Evolutionary conservation across 2,113 vertebrate genomes (phyloP), one percentile per base, ranked within the genome.

Genomic region (Zapornia atra): DNA sequence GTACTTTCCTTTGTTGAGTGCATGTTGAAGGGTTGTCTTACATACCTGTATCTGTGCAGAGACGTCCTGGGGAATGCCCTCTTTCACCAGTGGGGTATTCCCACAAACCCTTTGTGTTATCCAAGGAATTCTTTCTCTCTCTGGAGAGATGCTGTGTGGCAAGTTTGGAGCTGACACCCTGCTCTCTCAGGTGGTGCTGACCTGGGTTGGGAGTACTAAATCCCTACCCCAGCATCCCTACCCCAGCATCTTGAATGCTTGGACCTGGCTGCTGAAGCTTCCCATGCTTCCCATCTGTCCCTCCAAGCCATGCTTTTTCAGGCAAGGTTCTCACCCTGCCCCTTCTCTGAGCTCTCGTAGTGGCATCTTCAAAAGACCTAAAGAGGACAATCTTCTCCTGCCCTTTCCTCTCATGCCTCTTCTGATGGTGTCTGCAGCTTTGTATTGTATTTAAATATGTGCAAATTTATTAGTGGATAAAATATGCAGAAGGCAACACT

Each of bases 371-470:
- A 7, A 4, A 7, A n/a, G 65, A 4, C 48, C 21, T 42, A 33
- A 57, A 77, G 56, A 14, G 11, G 11, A 61, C 14, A 68, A 31
- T 7, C 46, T 84, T 17, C 28, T 36, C 15, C 56, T 57, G 31
- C 11, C 15, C 33, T 88, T 83, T 60, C 28, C 26, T 59, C 24
- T 71, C n/a, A 5, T 44, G 22, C 36, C 15, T 81, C 64, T 83
- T 90, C 50, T 77, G 50, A 34, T 48, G 9, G 28, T 60, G 38
- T 54, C 85, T 42, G 56, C 16, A 28, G 79, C 56, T 81, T 75
- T 76, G 40, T 63, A 12, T 75, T 96, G 71, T 90, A 65, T 91
- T 96, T 89, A 75, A 93, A 86, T 61, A n/a, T 44, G 36, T 78
- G n/a, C 31, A 82, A 48, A 88, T 88, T 29, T 56, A 20, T 72